Evolutionary conservation across 2,797 vertebrate genomes (phyloP), one percentile per base, ranked within the genome.

Genomic region (Notolepis coatsorum): DNA sequence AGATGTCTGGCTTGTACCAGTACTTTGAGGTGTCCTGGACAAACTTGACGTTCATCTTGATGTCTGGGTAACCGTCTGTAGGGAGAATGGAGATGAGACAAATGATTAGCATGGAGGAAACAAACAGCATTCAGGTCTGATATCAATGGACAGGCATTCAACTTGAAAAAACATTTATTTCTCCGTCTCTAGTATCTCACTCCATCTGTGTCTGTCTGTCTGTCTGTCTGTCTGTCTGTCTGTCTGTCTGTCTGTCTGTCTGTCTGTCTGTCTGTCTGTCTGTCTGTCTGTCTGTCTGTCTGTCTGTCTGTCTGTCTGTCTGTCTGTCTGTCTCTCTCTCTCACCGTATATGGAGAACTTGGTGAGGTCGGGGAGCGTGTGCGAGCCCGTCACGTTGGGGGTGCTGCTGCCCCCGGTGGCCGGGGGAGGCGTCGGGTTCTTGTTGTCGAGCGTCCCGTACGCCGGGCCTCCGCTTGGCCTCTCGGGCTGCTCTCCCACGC

Each of bases 1-100:
- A 95, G 84, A 99, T 99, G 60, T 99, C 97, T 0, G 97, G 96
- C 69, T 99, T 99, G 89, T 99, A 99, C 97, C 97, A 99, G 87
- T 91, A 99, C 87, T 95, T 99, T 54, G 97, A 99, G 4, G 97
- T 99, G 84, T 99, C 97, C 90, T 99, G 97, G 42, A 99, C 97
- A 89, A 99, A 99, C 85, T 98, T 99, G 61, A 99, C 95, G 3
- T 95, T 97, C 67, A 97, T 95, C 85, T 94, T 94, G 1, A 96
- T 97, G 88, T 99, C 97, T 0, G 97, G 96, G 76, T 95, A 97
- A 56, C 93, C 91, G 54, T 99, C 97, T 96, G 89, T 64, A 64
- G 52, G 71, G 15, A 61, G 37, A 55, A 13, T 27, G 31, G 9
- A 1, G 3, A 72, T 64, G 10, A 37, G 35, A 37, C 5, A 1